These are phyloP conservation scores for Polypedilum vanderplanki DNA, from an alignment of 1,140 invertebrate genomes.

Conservation along the genomic window DNA sequence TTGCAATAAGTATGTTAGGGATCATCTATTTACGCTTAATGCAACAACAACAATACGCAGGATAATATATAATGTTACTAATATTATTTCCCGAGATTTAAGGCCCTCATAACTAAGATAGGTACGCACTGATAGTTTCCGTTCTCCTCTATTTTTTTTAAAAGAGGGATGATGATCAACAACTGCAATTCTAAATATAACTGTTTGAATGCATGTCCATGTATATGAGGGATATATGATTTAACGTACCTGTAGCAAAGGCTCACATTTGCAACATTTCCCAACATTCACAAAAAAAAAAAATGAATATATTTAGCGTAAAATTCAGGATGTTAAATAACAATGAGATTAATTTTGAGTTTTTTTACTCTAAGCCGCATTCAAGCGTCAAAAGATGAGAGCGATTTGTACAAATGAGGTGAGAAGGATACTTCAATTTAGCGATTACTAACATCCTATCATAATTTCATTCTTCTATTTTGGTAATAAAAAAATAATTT, in stretches of 20 bases:
- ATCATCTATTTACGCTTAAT: constrained; percentile 28
- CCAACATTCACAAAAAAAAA: neutral
- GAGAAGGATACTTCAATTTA: neutral
- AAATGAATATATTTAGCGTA: constrained; percentile 23
- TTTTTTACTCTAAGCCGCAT: constrained; percentile 10
- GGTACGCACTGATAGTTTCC: neutral
- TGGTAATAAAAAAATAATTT: no score
- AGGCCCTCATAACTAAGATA: neutral
- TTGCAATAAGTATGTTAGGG: neutral
- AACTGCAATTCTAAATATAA: neutral
- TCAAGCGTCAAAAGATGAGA: constrained; percentile 3
- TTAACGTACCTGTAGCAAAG: constrained; percentile 8
- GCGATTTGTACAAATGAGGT: neutral
- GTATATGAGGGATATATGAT: neutral
- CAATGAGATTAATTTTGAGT: constrained; percentile 24
- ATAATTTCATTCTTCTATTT: neutral
- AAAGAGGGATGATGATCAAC: constrained; percentile 7
- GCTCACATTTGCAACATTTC: constrained; percentile 5
- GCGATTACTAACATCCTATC: neutral
- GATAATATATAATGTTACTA: constrained; percentile 21
- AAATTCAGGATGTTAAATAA: constrained; percentile 28
- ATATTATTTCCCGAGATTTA: constrained; percentile 13
- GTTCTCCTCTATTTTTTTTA: no score
- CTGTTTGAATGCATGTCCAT: neutral
- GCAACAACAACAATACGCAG: constrained; percentile 26